A percentile compares a stretch with the other conserved stretches of the same genome.
Conservation (phyloP, 2,797 vertebrate species). For the Enteromius thamalakanensis region DNA sequence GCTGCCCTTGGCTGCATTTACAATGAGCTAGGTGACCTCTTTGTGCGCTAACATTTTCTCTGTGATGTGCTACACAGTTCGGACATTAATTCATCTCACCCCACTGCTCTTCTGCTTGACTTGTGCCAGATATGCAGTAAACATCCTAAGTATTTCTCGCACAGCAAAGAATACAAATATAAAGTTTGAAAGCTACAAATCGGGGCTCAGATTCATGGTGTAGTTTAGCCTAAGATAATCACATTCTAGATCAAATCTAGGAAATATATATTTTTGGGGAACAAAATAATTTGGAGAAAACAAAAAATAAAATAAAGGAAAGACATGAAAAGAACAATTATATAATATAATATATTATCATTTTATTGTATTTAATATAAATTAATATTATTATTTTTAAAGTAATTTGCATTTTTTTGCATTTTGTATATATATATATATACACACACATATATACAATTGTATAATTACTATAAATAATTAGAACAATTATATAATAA, state of each 20-base stretch:
- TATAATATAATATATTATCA: neutral
- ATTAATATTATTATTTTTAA: too few species aligned
- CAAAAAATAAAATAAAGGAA: neutral
- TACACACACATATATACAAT: too few species aligned
- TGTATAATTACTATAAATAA: neutral
- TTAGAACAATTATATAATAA: neutral
- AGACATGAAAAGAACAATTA: neutral
- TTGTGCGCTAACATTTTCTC: slow-evolving; percentile 57
- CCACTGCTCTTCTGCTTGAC: slow-evolving; percentile 30
- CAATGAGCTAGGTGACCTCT: slow-evolving; percentile 62
- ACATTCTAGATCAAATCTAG: neutral
- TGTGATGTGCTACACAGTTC: slow-evolving; percentile 49
- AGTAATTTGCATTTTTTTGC: too few species aligned
- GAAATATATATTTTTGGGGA: neutral
- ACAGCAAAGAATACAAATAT: neutral
- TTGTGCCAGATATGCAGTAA: slow-evolving; percentile 19
- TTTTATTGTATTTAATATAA: neutral
- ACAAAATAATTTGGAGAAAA: neutral
- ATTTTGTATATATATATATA: too few species aligned
- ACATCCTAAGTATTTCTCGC: neutral
- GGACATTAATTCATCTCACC: slow-evolving; percentile 47
- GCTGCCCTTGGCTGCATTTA: slow-evolving; percentile 62
- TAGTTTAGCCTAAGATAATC: neutral
- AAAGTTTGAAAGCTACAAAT: neutral
- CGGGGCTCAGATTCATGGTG: neutral